Base-by-base conservation (phyloP, 2,113 vertebrate genomes). In the Cynocephalus volans region DNA sequence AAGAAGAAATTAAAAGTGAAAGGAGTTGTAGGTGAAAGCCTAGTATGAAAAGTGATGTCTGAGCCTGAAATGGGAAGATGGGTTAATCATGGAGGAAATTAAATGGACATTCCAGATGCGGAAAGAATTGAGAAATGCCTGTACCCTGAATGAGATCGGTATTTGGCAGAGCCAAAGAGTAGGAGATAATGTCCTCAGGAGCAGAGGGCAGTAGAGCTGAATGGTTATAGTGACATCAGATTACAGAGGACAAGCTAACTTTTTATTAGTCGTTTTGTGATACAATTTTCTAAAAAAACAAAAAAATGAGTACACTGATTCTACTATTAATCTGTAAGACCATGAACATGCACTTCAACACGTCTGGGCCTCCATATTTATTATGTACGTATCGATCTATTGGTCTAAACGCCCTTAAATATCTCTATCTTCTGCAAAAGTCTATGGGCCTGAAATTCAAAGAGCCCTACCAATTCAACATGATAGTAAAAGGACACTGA, bases 21-120 rank as follows among this genome's bases (percentile, higher is more conserved):
- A 70, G 6, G 19, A 67, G 1, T 33, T n/a, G 7, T 15, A 19
- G 2, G 36, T 56, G 48, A 76, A 15, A 69, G 2, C 19, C 11
- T 52, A 45, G 18, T 50, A 88, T 77, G 36, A 85, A 94, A 95
- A 69, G 31, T 23, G 8, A 60, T 3, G 69, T 97, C 77, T 87
- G 69, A 91, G 17, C 17, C 33, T 54, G 10, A 94, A 67, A 33
- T 65, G 48, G 45, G 70, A 91, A 80, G 5, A 52, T 56, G 9
- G 3, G 56, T 79, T 52, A 75, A 31, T 52, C 28, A 31, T 60
- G 28, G 26, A 90, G 79, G 69, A 89, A 95, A 86, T 28, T 24
- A 52, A 91, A 48, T n/a, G 10, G 13, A 56, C 18, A 64, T 31
- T 89, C 11, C n/a, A 88, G 4, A 62, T 26, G 1, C 11, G 45